Conservation (phyloP, 2,888 invertebrate genomes). For the Phrixothrix hirtus region DNA sequence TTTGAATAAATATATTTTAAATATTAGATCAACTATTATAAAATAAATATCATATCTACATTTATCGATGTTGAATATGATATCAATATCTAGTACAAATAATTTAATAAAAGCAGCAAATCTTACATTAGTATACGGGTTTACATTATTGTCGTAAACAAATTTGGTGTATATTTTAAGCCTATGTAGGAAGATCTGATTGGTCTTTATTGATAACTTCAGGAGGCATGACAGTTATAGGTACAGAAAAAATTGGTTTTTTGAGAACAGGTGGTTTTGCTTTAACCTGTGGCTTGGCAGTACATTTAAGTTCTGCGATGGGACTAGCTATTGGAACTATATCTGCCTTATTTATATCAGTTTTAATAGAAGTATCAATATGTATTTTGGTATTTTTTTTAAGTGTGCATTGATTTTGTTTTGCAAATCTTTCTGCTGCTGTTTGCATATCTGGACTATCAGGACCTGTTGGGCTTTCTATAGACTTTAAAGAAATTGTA, state of each 20-base stretch:
- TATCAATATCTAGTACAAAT: not conserved
- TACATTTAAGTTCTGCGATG: constrained; percentile 42
- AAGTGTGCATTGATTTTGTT: constrained; percentile 76
- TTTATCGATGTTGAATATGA: no score
- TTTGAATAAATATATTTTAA: no score
- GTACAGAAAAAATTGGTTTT: constrained; percentile 63
- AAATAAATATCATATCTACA: no score
- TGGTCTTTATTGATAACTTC: constrained; percentile 30
- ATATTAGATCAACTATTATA: no score
- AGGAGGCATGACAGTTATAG: constrained; percentile 50
- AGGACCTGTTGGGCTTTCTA: constrained; percentile 52
- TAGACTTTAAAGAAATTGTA: constrained; percentile 37
- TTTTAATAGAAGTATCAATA: constrained; percentile 43
- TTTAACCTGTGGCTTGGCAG: constrained; percentile 71
- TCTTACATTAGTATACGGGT: constrained; percentile 23
- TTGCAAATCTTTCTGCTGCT: constrained; percentile 76
- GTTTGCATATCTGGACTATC: constrained; percentile 71
- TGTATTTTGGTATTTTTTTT: constrained; percentile 67
- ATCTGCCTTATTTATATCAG: constrained; percentile 39
- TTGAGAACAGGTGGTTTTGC: constrained; percentile 81
- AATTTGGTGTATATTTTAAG: constrained; percentile 11
- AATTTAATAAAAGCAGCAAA: not conserved
- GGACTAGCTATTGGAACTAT: constrained; percentile 43
- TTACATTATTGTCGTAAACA: constrained; percentile 36
- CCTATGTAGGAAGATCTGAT: constrained; percentile 30